Base-by-base conservation (phyloP, 1,140 invertebrate species). In the Andricus grossulariae region DNA sequence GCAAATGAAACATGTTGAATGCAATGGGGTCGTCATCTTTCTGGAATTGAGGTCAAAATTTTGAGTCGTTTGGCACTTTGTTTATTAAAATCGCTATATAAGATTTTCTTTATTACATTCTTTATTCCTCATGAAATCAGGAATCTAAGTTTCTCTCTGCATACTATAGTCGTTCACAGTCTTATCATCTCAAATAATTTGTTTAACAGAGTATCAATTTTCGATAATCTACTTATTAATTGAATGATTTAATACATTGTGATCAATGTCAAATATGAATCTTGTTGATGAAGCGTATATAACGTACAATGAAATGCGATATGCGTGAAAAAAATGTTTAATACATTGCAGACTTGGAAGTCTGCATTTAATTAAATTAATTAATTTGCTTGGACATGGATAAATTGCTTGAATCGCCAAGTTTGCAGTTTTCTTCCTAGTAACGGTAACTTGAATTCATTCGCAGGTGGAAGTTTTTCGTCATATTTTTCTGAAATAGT, bases 21-120 rank as follows among this genome's bases (percentile, higher is more conserved):
- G 39, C 39, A 45, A 45, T 66, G 57, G 25, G 57, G 57, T 66
- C 57, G 39, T 66, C 57, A 11, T 66, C 57, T 66, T 66, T 66
- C 25, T 66, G 19, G 25, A 66, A 66, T 39, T 66, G 25, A 39
- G 60, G 60, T 66, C 60, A 45, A 66, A 45, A 66, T 66, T 66
- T 66, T 66, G 32, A n/a, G 39, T 66, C 5, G 60, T 6, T n/a
- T 66, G n/a, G 6, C 39, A 25, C 13, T 54, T 54, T 54, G 15
- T 10, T 54, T 18, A 54, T 54, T n/a, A 18, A 19, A 18, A n/a
- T 54, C 52, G 19, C 39, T 45, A 45, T 45, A 11, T 1, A 45
- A 45, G 25, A 45, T 45, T 8, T 45, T 45, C 39, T 45, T 45
- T 45, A 45, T 45, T 32, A 7, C 7, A 45, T 45, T 45, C 39